These are phyloP conservation scores for Acromyrmex charruanus DNA, from an alignment of 1,140 invertebrate genomes.

Conservation along the genomic window DNA sequence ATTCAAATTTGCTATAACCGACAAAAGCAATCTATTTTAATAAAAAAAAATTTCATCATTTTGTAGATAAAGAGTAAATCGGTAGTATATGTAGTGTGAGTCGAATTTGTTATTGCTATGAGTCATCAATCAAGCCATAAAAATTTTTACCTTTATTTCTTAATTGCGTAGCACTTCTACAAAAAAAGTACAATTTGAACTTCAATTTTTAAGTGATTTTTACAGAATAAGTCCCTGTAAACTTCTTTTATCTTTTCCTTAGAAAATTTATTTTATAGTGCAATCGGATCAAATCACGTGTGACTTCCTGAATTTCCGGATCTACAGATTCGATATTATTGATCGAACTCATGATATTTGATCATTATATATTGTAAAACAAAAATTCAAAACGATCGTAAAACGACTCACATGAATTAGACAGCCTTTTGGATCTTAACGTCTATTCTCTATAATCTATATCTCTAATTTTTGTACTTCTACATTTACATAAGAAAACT, in stretches of 20 bases:
- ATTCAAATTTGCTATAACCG: no score
- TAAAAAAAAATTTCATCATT: no score
- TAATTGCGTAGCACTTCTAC: no score
- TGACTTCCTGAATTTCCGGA: neutral
- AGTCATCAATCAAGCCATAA: no score
- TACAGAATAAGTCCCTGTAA: conserved; percentile 22
- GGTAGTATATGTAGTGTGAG: no score
- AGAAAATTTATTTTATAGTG: conserved; percentile 8
- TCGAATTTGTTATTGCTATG: no score
- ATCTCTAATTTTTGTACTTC: conserved; percentile 81
- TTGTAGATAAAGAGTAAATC: no score
- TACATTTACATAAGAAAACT: conserved; percentile 73
- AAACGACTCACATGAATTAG: conserved; percentile 71
- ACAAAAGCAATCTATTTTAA: no score
- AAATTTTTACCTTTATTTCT: no score
- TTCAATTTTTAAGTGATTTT: neutral
- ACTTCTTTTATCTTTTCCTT: neutral
- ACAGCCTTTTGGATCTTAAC: conserved; percentile 78
- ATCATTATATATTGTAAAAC: conserved; percentile 4
- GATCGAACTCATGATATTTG: neutral
- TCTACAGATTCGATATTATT: conserved; percentile 20
- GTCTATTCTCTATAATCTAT: conserved; percentile 69
- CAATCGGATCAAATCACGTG: conserved; percentile 9
- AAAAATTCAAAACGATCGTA: conserved; percentile 36
- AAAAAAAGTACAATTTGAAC: no score